Evolutionary conservation across 2,888 invertebrate genomes (phyloP), one percentile per base, ranked within the genome.

Genomic region (Liodrosophila aerea): DNA sequence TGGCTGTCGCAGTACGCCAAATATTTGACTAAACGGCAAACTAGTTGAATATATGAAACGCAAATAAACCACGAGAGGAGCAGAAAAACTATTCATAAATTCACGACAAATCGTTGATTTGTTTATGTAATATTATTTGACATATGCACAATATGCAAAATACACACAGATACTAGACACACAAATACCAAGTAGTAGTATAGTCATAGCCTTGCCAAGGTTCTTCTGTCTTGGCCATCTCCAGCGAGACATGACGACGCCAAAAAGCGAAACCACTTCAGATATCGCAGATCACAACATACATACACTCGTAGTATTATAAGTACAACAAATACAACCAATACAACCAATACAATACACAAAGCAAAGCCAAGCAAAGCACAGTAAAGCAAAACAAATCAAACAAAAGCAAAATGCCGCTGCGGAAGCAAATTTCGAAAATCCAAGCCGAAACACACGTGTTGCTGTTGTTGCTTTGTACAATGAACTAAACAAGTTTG

Each of bases 181-280:
- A n/a, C n/a, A n/a, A n/a, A n/a, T n/a, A n/a, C n/a, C n/a, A n/a
- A n/a, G n/a, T n/a, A n/a, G n/a, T n/a, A n/a, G 18, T 9, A 27
- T 27, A 50, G 50, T 37, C 31, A 44, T 45, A 46, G 43, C 43
- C 43, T 66, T 44, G 49, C 56, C 54, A 73, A 68, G 68, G 64
- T 72, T 68, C 40, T 56, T 68, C 40, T 56, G 54, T 41, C 44
- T 75, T 59, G 66, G 37, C 66, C 27, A 41, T 33, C 47, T 29
- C 54, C 51, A 44, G 41, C 63, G 75, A 82, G 82, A 81, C 82
- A 70, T 50, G 51, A 45, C 60, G 76, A 67, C 76, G 82, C 50
- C 73, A 41, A 36, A 40, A 33, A 16, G 11, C 34, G 22, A 22
- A 22, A 22, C 22, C 22, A 22, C 22, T 22, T 22, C 5, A 5